Base-by-base conservation (phyloP, 1,140 invertebrate genomes). In the Apis cerana region DNA sequence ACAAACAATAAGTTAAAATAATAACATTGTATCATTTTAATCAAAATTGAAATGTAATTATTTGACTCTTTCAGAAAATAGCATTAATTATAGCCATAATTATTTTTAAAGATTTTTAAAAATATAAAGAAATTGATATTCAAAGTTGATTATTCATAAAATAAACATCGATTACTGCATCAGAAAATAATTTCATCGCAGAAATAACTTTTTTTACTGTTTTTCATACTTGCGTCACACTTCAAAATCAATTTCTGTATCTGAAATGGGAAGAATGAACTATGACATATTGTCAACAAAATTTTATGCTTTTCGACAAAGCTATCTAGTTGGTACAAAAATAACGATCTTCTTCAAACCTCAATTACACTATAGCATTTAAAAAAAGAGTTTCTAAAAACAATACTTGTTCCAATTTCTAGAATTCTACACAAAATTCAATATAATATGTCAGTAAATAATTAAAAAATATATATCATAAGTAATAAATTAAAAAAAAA, bases 191-290 rank as follows among this genome's bases (percentile, higher is more conserved):
- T 75, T 56, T 64, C 21, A 61, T 61, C 12, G 27, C 8, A 50
- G 13, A 15, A 11, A 56, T 15, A 23, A 69, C 52, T 59, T 52
- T 65, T 65, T 50, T 8, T 8, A n/a, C 58, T 65, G 27, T 56
- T 17, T 52, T 54, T 23, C 59, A n/a, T 43, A 15, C 48, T 81
- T 75, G 33, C 70, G 70, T 80, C n/a, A 61, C n/a, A 21, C n/a
- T 64, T 64, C 23, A 23, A 17, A 33, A 64, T 69, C 80, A 48
- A 68, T 69, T 54, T 33, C 19, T 15, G 1, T 15, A 19, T 21
- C 43, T 15, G 15, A n/a, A 13, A 67, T 9, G 10, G 11, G 48
- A 82, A 82, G n/a, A 15, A 77, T 77, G 65, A 69, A 23, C 54
- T 17, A n/a, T 68, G 17, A 48, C 56, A 68, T 43, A 21, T 23